Evolutionary conservation across 2,888 invertebrate species (phyloP), one percentile per base, ranked within the genome.

Genomic region (Drosophila setosimentum): DNA sequence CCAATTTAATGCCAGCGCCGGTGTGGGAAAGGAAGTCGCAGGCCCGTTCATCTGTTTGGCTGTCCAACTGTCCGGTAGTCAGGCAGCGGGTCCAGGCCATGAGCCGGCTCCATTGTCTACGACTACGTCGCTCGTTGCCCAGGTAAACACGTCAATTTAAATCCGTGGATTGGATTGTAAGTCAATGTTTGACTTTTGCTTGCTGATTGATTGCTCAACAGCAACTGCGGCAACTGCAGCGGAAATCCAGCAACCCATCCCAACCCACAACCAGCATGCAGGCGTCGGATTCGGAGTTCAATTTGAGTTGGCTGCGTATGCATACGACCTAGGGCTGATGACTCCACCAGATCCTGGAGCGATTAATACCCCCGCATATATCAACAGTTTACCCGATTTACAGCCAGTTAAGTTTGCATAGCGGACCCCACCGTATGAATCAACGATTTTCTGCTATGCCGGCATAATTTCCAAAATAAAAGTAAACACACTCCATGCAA

Each of bases 131-230:
- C 73, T 65, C 73, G 78, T 67, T 83, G 78, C 76, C 54, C 88
- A 83, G 84, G 91, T 91, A 92, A 91, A 92, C 90, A 91, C 86
- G 90, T 84, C 92, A 91, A 92, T 91, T 91, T 91, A 92, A 87
- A 91, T 91, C 91, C 91, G 91, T 90, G 91, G 85, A 87, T 87
- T 91, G 91, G 91, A 91, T 92, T 92, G 91, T 87, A 87, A 91
- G 91, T 91, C 91, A 92, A 92, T 92, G 92, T 92, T 92, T 92
- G 91, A 90, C 91, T 92, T 92, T 91, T 91, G 91, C 91, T 91
- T 80, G 87, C 91, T 92, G 92, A 92, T 92, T 92, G 91, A 92
- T 92, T 92, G 91, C 91, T 89, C 89, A 89, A 84, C 83, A 88
- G 91, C 84, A 89, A 66, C 51, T 57, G 66, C 50, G 61, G 66